A percentile compares a stretch with the other conserved stretches of the same genome.
Conservation (phyloP, 2,113 vertebrate genomes). For the Chaetops frenatus region DNA sequence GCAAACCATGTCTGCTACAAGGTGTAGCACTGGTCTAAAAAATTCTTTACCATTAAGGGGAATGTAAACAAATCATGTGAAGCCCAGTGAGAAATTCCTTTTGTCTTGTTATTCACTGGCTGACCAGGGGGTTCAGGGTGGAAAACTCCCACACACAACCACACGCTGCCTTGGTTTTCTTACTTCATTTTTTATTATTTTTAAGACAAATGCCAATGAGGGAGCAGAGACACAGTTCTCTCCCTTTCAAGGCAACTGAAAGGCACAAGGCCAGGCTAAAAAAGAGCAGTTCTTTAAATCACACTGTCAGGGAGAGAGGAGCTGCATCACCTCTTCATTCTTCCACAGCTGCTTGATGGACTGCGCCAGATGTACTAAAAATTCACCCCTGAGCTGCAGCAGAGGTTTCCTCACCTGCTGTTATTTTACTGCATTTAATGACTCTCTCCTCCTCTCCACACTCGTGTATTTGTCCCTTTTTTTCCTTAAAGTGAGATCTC, state of each 20-base stretch:
- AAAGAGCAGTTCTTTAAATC: constrained; percentile 9
- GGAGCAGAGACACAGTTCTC: neutral
- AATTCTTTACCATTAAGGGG: neutral
- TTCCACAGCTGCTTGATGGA: neutral
- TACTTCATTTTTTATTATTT: neutral
- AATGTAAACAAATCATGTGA: neutral
- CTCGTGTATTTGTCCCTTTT: neutral
- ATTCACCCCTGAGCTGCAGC: neutral
- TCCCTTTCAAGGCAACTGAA: neutral
- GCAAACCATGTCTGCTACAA: neutral
- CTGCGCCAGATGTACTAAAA: neutral
- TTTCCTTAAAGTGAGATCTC: neutral
- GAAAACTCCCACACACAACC: neutral
- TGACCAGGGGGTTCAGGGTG: neutral
- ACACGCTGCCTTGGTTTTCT: fast-evolving
- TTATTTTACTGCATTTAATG: neutral
- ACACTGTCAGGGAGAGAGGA: constrained; percentile 21
- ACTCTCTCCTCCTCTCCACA: neutral
- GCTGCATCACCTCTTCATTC: constrained; percentile 4
- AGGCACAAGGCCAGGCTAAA: constrained; percentile 42
- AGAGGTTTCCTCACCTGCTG: neutral
- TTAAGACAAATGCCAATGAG: constrained; percentile 11
- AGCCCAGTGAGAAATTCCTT: neutral
- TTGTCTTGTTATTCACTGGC: neutral
- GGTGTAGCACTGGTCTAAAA: neutral